phyloP scores from a whole-genome alignment of 2,888 invertebrate species.

The Dryadula phaetusa region DNA sequence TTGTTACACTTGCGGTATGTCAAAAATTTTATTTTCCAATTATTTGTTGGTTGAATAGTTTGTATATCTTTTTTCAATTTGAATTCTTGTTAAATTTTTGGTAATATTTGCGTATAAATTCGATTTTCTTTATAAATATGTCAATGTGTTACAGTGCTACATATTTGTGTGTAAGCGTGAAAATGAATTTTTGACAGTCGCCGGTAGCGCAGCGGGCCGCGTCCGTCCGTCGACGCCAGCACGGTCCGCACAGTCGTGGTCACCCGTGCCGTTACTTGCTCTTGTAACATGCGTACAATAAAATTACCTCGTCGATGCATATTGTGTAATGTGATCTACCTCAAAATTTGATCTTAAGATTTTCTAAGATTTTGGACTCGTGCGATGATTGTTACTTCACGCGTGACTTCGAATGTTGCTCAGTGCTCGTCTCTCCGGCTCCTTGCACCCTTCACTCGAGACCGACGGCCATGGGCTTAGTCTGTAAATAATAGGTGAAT shows the following conservation, averaged over 20 bases:
- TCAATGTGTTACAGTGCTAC: neutral
- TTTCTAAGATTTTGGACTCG: slow-evolving; percentile 77
- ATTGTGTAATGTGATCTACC: slow-evolving; percentile 82
- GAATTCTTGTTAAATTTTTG: too few species aligned
- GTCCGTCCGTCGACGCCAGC: neutral
- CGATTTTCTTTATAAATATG: too few species aligned
- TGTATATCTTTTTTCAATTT: too few species aligned
- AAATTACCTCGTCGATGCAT: slow-evolving; percentile 80
- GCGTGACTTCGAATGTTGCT: slow-evolving; percentile 78
- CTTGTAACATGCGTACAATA: slow-evolving; percentile 73
- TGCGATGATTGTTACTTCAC: slow-evolving; percentile 82
- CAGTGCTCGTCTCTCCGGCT: slow-evolving; percentile 72
- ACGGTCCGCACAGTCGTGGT: slow-evolving; percentile 23
- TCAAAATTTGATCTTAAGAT: slow-evolving; percentile 83
- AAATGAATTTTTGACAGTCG: neutral
- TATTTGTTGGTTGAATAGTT: neutral
- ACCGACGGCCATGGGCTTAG: slow-evolving; percentile 83
- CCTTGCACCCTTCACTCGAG: slow-evolving; percentile 70
- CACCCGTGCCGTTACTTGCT: slow-evolving; percentile 48
- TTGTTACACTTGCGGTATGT: neutral
- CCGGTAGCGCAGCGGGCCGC: neutral
- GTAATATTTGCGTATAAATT: too few species aligned
- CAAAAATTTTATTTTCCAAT: neutral
- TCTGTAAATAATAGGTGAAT: slow-evolving; percentile 84
- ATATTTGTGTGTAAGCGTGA: neutral